These are phyloP conservation scores for Steatocranus sp. DNA, from an alignment of 2,797 vertebrate species.

Conservation along the genomic window DNA sequence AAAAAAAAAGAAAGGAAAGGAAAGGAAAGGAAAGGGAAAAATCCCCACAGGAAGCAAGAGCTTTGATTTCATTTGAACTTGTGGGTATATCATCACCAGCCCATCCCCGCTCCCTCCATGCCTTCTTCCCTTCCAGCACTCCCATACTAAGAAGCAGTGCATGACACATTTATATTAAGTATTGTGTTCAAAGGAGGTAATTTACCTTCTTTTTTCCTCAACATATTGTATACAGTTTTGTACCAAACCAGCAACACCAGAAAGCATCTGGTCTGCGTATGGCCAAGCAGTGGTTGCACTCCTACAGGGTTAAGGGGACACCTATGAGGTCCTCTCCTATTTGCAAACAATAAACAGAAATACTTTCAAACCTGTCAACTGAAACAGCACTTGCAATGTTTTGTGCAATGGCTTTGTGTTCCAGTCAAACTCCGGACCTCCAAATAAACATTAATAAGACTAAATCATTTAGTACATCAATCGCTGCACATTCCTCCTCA, in stretches of 20 bases:
- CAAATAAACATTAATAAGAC: neutral
- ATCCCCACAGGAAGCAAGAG: constrained; percentile 36
- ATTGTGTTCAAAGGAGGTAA: neutral
- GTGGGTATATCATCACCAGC: constrained; percentile 1
- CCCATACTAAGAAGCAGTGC: neutral
- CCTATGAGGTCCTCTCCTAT: neutral
- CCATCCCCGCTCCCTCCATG: neutral
- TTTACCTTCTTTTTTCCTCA: neutral
- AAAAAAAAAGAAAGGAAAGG: neutral
- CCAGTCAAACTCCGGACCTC: neutral
- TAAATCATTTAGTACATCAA: neutral
- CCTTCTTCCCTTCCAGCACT: neutral
- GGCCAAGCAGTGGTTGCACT: neutral
- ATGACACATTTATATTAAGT: neutral
- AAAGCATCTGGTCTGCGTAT: neutral
- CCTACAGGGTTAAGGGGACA: neutral
- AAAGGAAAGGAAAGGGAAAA: neutral
- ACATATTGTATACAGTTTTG: neutral
- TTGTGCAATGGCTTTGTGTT: neutral
- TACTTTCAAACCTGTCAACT: neutral
- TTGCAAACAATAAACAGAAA: neutral
- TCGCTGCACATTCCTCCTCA: neutral
- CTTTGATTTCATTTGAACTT: constrained; percentile 46
- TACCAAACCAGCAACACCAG: neutral
- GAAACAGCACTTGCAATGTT: neutral